Evolutionary conservation across 2,888 invertebrate species (phyloP).

Genomic region (Mayetiola destructor): DNA sequence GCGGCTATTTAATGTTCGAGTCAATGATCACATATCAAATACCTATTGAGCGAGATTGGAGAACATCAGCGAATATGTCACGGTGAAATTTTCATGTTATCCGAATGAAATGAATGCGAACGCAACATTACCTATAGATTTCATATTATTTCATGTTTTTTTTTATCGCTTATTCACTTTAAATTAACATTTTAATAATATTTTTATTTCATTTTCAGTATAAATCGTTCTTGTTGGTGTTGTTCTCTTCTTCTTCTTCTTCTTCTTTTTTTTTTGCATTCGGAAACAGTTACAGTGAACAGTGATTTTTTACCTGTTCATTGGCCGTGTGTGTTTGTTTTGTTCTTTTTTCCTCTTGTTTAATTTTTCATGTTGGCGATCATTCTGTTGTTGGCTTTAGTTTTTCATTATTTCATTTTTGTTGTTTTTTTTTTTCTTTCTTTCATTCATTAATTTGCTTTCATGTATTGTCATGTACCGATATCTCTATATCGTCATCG

Average conservation of each 20-base stretch:
- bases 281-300: slow-evolving; percentile 11
- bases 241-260: too few species aligned
- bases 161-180: background rate
- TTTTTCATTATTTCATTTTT: background rate
- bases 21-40: too few species aligned
- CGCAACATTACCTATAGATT: background rate
- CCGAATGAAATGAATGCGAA: background rate
- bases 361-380: too few species aligned
- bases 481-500: slow-evolving; percentile 11
- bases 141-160: background rate
- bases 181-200: background rate
- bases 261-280: slow-evolving; percentile 13
- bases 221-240: background rate
- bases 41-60: too few species aligned
- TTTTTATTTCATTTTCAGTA: slow-evolving; percentile 1
- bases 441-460: background rate
- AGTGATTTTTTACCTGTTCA: slow-evolving; percentile 8
- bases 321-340: background rate
- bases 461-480: slow-evolving; percentile 10
- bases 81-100: background rate
- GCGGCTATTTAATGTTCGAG: too few species aligned
- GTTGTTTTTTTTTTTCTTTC: background rate
- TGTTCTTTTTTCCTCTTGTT: background rate
- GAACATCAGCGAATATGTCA: background rate
- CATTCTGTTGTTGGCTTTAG: too few species aligned